Evolutionary conservation across 2,888 invertebrate genomes (phyloP).

Genomic region (Agonopterix heracliana): DNA sequence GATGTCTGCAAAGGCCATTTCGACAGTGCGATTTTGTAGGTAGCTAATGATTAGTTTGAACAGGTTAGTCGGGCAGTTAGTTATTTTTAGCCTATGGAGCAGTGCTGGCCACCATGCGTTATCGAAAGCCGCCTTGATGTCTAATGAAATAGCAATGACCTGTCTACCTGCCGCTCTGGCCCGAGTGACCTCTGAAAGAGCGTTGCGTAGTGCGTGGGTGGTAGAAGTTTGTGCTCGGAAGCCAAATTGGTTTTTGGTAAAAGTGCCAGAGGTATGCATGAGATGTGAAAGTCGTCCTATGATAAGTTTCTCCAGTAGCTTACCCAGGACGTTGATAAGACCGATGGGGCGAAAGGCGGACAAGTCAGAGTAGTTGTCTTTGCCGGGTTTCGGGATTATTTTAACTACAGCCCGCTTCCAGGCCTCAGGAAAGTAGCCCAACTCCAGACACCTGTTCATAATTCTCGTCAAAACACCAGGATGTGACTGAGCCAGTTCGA

Average conservation of each 20-base stretch:
- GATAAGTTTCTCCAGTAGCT: slow-evolving; percentile 8
- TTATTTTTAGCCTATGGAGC: too few relatives aligned
- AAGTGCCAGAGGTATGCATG: not conserved
- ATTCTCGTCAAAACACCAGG: not conserved
- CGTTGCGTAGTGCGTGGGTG: not conserved
- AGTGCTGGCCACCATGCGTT: too few relatives aligned
- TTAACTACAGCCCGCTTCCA: not conserved
- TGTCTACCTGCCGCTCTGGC: too few relatives aligned
- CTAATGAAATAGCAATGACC: too few relatives aligned
- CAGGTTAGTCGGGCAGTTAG: too few relatives aligned
- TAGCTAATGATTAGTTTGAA: too few relatives aligned
- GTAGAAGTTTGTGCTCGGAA: slow-evolving; percentile 10
- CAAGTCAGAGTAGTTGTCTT: slow-evolving; percentile 4
- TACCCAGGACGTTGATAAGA: slow-evolving; percentile 11
- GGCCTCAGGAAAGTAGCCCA: not conserved
- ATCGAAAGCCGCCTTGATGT: too few relatives aligned
- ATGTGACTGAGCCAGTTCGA: not conserved
- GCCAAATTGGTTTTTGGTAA: slow-evolving; percentile 10
- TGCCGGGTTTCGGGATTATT: not conserved
- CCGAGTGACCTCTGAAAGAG: not conserved
- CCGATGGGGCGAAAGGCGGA: slow-evolving; percentile 16
- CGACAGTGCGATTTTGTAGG: too few relatives aligned
- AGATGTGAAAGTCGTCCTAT: slow-evolving; percentile 1
- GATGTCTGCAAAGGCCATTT: too few relatives aligned
- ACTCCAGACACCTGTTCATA: not conserved